Percentiles rank a stretch among this genome's conserved stretches.
phyloP scores from a whole-genome alignment of 2,797 vertebrate species.

The Catharus ustulatus region DNA sequence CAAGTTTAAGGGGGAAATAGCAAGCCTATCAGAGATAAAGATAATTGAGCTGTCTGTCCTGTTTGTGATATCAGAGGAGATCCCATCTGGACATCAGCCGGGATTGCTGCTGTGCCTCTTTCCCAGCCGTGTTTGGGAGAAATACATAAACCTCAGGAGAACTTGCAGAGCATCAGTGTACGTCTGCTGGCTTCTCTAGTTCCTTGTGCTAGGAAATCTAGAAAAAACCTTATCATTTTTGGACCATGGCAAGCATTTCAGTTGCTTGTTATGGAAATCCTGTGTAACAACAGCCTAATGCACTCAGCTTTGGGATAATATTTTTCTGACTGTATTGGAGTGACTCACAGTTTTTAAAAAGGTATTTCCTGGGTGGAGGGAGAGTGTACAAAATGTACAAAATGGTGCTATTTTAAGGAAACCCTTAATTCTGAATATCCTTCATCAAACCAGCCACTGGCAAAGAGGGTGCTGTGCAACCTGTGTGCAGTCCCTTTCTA shows the following conservation, averaged over 20 bases:
- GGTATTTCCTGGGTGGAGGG: not conserved
- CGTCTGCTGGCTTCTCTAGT: constrained; percentile 27
- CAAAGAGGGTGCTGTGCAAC: not conserved
- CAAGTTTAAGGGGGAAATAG: constrained; percentile 39
- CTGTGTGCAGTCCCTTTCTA: not conserved
- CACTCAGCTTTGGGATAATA: not conserved
- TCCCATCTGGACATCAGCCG: not conserved
- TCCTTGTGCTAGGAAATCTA: constrained; percentile 26
- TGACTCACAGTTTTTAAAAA: constrained; percentile 1
- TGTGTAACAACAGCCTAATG: constrained; percentile 28
- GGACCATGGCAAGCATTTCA: not conserved
- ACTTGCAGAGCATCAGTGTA: not conserved
- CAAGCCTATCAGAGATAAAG: constrained; percentile 35
- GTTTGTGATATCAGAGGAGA: not conserved
- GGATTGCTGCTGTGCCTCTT: not conserved
- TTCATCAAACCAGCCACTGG: not conserved
- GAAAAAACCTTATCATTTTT: constrained; percentile 46
- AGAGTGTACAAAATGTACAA: not conserved
- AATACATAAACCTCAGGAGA: constrained; percentile 45
- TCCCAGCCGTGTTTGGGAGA: constrained; percentile 54
- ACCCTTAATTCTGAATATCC: not conserved
- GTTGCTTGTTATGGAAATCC: constrained; percentile 52
- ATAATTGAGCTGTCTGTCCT: constrained; percentile 36
- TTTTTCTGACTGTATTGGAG: not conserved
- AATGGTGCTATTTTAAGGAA: not conserved